Percentiles rank a stretch among this genome's conserved stretches.
These are phyloP conservation scores for Resseliella maxima DNA, from an alignment of 2,888 invertebrate genomes.

Conservation along the genomic window DNA sequence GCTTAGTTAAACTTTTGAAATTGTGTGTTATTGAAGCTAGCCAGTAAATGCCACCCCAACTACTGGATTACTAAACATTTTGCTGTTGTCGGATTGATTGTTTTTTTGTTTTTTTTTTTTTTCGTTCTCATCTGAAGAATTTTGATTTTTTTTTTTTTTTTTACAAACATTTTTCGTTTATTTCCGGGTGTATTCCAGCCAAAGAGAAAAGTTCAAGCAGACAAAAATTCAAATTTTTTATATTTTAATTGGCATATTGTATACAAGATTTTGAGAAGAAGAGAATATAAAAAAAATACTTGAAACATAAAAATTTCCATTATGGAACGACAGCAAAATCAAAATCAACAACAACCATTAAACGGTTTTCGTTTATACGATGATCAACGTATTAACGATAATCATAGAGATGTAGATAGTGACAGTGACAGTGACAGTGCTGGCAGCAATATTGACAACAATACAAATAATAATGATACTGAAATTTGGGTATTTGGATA, in stretches of 20 bases:
- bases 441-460: background rate
- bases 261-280: no score
- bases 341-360: background rate
- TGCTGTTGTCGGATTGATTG: background rate
- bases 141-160: no score
- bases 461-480: slow-evolving; percentile 57
- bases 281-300: no score
- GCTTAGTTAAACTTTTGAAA: slow-evolving; percentile 51
- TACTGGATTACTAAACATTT: slow-evolving; percentile 15
- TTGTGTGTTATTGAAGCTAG: slow-evolving; percentile 39
- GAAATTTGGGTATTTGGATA: slow-evolving; percentile 93
- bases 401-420: background rate
- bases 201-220: no score
- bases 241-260: no score
- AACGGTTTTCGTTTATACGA: slow-evolving; percentile 43
- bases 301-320: no score
- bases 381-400: background rate
- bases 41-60: slow-evolving; percentile 2
- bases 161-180: background rate
- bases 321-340: background rate
- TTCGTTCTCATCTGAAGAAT: background rate
- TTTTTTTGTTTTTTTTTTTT: background rate
- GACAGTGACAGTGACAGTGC: slow-evolving; percentile 58
- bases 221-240: no score
- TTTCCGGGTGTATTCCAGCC: background rate